phyloP scores from a whole-genome alignment of 1,140 invertebrate species.

The Anthonomus grandis region DNA sequence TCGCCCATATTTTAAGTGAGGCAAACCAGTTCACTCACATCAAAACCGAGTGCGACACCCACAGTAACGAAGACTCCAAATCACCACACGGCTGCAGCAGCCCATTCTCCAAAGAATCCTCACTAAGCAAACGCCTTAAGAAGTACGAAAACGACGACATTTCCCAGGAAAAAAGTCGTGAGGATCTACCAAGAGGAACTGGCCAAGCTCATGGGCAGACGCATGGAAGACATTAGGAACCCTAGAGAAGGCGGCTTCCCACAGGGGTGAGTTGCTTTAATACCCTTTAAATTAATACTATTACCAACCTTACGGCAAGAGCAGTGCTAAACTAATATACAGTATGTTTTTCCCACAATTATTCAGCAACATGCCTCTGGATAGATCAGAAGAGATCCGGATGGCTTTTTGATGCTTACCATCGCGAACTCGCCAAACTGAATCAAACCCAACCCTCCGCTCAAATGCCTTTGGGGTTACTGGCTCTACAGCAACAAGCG shows the following conservation, averaged over 20 bases:
- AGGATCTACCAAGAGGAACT: slow-evolving; percentile 96
- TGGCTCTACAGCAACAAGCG: slow-evolving; percentile 72
- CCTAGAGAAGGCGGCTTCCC: slow-evolving; percentile 67
- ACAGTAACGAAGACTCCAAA: slow-evolving; percentile 76
- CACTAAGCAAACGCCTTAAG: slow-evolving; percentile 70
- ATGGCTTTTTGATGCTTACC: slow-evolving; percentile 88
- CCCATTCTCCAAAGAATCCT: slow-evolving; percentile 69
- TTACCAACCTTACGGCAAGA: slow-evolving; percentile 42
- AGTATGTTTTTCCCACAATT: slow-evolving; percentile 79
- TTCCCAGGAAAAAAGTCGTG: slow-evolving; percentile 94
- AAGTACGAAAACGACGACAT: slow-evolving; percentile 93
- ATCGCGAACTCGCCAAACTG: slow-evolving; percentile 84
- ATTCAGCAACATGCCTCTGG: slow-evolving; percentile 64
- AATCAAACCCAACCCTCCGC: slow-evolving; percentile 60
- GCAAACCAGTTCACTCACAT: slow-evolving; percentile 66
- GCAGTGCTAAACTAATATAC: slow-evolving; percentile 64
- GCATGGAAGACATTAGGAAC: slow-evolving; percentile 67
- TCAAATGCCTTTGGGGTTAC: slow-evolving; percentile 58
- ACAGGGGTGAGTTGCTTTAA: slow-evolving; percentile 56
- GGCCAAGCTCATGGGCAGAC: slow-evolving; percentile 82
- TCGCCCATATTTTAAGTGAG: slow-evolving; percentile 90
- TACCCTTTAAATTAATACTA: slow-evolving; percentile 1
- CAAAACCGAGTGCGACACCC: slow-evolving; percentile 60
- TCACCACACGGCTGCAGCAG: slow-evolving; percentile 74
- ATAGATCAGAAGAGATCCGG: slow-evolving; percentile 81